A percentile compares a stretch with the other conserved stretches of the same genome.
Conservation (phyloP, 2,113 vertebrate genomes). For the Lycaon pictus region DNA sequence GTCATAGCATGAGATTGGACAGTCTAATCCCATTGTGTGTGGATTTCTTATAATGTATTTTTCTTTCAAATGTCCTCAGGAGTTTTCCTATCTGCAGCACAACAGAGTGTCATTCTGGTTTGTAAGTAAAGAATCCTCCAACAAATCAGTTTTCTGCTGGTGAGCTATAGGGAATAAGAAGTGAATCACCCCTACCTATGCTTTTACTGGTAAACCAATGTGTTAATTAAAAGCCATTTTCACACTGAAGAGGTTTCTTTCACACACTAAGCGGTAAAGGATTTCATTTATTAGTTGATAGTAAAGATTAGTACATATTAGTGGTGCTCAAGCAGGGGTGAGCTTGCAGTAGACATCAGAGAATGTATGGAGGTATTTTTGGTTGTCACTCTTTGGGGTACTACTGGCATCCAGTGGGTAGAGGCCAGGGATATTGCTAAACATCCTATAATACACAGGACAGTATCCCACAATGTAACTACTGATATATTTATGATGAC, state of each 20-base stretch:
- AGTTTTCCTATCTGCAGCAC: slow-evolving; percentile 90
- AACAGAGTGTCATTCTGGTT: slow-evolving; percentile 93
- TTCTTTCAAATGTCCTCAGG: slow-evolving; percentile 79
- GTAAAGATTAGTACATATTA: background rate
- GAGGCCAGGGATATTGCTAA: background rate
- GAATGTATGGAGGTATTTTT: background rate
- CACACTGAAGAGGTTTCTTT: background rate
- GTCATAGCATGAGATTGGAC: background rate
- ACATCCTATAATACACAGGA: background rate
- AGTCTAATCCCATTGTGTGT: background rate
- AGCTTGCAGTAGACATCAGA: background rate
- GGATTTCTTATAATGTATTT: background rate
- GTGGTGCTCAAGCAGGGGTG: background rate
- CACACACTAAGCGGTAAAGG: background rate
- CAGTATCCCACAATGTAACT: background rate
- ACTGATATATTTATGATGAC: background rate
- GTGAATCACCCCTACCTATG: background rate
- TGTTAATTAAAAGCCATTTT: background rate
- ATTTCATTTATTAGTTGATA: background rate
- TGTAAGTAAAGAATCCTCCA: slow-evolving; percentile 87
- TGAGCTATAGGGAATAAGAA: background rate
- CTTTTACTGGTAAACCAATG: background rate
- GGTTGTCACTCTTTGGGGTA: background rate
- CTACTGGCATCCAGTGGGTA: background rate
- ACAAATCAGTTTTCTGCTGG: background rate